Base-by-base conservation (phyloP, 2,888 invertebrate genomes). In the Hydriomena furcata region DNA sequence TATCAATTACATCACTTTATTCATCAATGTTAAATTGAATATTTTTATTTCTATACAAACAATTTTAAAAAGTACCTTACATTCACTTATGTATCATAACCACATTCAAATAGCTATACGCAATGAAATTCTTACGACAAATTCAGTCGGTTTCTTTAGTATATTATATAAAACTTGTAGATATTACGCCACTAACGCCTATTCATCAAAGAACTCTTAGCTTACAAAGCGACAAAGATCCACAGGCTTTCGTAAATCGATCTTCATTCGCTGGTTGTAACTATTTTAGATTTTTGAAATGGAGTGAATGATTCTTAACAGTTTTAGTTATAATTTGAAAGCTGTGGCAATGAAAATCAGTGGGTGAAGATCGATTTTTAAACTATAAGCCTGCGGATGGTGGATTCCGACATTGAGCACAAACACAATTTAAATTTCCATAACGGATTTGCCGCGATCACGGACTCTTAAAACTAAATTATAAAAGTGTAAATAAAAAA, bases 11-110 rank as follows among this genome's bases (percentile, higher is more conserved):
- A 82, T 84, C 83, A 82, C 80, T 87, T 87, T 87, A 86, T 85
- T 85, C 46, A 47, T 73, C 81, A 83, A 84, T 84, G 79, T 72
- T 79, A 81, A 85, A 83, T 84, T 82, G 86, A 85, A 84, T 80
- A 82, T 84, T 88, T 86, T 84, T 75, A 84, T 79, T 71, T 84
- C 85, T 86, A 87, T 87, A 85, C 84, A 88, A 84, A 86, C 87
- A 86, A 81, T 84, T 83, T 87, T 82, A 83, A 84, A 87, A 75
- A 70, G 43, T 47, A 52, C 52, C 52, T 73, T 73, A 75, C 61
- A 57, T 54, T 54, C 36, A 42, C 60, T 56, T 63, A 65, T 50
- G 48, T 59, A 57, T 67, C 66, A 52, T 61, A 58, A 60, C 67
- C 70, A 71, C 63, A 59, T 58, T 67, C 67, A 68, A 68, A 61